Base-by-base conservation (phyloP, 2,888 invertebrate genomes). In the Malthinus flaveolus region DNA sequence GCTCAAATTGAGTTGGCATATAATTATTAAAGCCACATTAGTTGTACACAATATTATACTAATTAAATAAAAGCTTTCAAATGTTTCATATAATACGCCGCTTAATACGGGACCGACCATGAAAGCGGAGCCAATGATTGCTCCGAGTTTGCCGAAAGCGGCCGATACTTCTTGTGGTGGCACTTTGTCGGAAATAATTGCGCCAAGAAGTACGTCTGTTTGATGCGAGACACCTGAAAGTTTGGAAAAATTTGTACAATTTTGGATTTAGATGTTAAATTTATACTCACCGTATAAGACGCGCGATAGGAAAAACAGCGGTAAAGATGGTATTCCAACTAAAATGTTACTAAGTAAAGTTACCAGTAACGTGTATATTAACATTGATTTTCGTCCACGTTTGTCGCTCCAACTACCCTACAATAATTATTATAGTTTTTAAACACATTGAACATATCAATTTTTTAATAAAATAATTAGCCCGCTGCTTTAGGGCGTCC, bases 51-150 rank as follows among this genome's bases (percentile, higher is more conserved):
- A 82, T 51, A 79, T 56, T 33, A 74, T 61, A 32, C 82, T 49
- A 55, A 84, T 73, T 36, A 78, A 73, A 49, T 66, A 70, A 67
- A 85, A 85, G 37, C 85, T 85, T 72, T 79, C 68, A 32, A 75
- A 68, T 10, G 68, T 57, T 67, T 85, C 84, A 11, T 77, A 77
- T 47, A 86, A 72, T 69, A 87, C 84, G 0, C 88, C 88, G 8
- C 87, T 87, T 46, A 87, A 78, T 4, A 84, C 73, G 7, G 88
- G 88, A 0, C 87, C 88, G 9, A 88, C 52, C 11, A 87, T 86
- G 61, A 88, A 87, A 1, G 87, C 87, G 35, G 82, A 75, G 57
- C 84, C 85, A 23, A 85, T 84, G 53, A 85, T 82, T 1, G 87
- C 85, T 62, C 84, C 85, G 76, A 87, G 83, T 68, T 81, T 82